Conservation (phyloP, 2,113 vertebrate species). For the Arenaria interpres region DNA sequence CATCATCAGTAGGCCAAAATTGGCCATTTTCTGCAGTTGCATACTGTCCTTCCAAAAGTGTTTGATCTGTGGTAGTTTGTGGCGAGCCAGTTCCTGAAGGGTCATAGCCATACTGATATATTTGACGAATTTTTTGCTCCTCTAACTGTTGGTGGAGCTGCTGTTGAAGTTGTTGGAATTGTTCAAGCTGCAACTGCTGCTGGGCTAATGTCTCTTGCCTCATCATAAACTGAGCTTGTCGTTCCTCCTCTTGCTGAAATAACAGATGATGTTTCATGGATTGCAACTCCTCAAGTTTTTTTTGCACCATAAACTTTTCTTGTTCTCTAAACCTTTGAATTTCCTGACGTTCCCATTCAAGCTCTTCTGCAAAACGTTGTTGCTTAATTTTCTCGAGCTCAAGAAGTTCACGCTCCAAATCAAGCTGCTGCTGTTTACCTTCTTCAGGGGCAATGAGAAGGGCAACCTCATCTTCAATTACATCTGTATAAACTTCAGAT, state of each 20-base stretch:
- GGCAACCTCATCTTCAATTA: slow-evolving; percentile 86
- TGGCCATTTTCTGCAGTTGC: slow-evolving; percentile 83
- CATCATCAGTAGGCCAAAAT: slow-evolving; percentile 90
- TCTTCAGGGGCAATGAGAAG: slow-evolving; percentile 89
- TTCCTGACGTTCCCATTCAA: slow-evolving; percentile 98
- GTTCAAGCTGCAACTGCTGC: slow-evolving; percentile 92
- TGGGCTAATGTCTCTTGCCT: slow-evolving; percentile 94
- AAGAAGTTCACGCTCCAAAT: slow-evolving; percentile 93
- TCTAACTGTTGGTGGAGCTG: slow-evolving; percentile 94
- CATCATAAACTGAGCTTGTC: slow-evolving; percentile 95
- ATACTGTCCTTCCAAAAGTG: slow-evolving; percentile 88
- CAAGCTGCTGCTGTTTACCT: slow-evolving; percentile 91
- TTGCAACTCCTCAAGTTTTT: slow-evolving; percentile 95
- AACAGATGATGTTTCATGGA: slow-evolving; percentile 96
- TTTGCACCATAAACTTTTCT: slow-evolving; percentile 95
- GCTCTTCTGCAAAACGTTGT: slow-evolving; percentile 93
- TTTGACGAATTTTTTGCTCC: slow-evolving; percentile 89
- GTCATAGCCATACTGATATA: slow-evolving; percentile 86
- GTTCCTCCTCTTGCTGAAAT: slow-evolving; percentile 93
- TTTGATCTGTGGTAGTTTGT: slow-evolving; percentile 81
- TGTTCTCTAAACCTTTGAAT: slow-evolving; percentile 97
- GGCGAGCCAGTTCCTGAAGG: slow-evolving; percentile 75
- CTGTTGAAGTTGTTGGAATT: slow-evolving; percentile 95
- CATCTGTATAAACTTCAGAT: slow-evolving; percentile 87
- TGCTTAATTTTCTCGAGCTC: slow-evolving; percentile 97